Conservation (phyloP, 2,888 invertebrate species). For the Aquatica leii region DNA sequence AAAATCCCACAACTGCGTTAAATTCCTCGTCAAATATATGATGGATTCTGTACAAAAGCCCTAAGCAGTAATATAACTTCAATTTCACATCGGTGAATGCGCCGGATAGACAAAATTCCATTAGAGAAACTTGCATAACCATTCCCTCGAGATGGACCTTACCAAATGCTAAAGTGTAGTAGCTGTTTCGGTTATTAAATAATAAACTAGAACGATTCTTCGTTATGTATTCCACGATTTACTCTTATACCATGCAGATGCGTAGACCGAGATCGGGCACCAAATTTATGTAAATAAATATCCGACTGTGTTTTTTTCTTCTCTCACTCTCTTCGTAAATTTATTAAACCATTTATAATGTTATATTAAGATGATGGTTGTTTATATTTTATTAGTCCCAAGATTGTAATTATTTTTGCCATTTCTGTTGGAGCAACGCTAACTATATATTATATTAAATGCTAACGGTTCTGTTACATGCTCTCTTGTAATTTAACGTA, state of each 20-base stretch:
- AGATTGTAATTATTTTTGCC: constrained; percentile 25
- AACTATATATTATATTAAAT: constrained; percentile 29
- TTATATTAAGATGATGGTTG: constrained; percentile 32
- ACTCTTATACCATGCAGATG: constrained; percentile 15
- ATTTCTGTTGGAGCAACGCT: constrained; percentile 19
- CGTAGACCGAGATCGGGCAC: background rate
- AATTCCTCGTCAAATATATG: constrained; percentile 28
- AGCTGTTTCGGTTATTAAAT: constrained; percentile 29
- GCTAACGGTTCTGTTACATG: constrained; percentile 14
- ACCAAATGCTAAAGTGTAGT: constrained; percentile 23
- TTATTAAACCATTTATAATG: constrained; percentile 21
- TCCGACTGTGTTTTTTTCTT: constrained; percentile 19
- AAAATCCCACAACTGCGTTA: constrained; percentile 28
- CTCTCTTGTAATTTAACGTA: background rate
- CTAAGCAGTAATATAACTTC: constrained; percentile 34
- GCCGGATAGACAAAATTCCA: constrained; percentile 33
- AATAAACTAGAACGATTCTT: constrained; percentile 30
- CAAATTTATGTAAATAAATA: constrained; percentile 2
- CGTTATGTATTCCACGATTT: constrained; percentile 27
- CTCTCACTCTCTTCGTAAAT: too few species aligned
- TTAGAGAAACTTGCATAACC: constrained; percentile 35
- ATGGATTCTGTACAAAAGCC: constrained; percentile 30
- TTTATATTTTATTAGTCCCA: constrained; percentile 34
- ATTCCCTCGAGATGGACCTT: constrained; percentile 34
- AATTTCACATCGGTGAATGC: constrained; percentile 32